Evolutionary conservation across 2,888 invertebrate species (phyloP).

Genomic region (Chydorus sphaericus): DNA sequence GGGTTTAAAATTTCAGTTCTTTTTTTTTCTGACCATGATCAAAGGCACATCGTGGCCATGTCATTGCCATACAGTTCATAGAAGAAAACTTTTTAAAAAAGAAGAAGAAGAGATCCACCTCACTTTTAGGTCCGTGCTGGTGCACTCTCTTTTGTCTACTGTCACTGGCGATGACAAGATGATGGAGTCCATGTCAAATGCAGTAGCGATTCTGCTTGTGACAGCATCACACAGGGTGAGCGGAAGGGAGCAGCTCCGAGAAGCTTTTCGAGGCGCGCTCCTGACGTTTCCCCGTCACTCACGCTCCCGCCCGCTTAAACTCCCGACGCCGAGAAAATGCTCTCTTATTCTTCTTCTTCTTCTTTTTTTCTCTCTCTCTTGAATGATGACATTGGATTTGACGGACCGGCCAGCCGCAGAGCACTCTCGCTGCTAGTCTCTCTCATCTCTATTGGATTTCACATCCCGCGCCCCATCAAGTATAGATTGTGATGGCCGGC

Average conservation of each 20-base stretch:
- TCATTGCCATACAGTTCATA: neutral
- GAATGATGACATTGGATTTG: slow-evolving; percentile 7
- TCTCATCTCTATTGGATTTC: neutral
- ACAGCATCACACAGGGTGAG: no score
- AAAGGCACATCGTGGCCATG: neutral
- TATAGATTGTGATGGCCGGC: no score
- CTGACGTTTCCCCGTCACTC: slow-evolving; percentile 5
- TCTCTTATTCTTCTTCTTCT: neutral
- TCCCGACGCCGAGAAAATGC: no score
- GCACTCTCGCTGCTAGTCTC: neutral
- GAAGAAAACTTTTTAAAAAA: neutral
- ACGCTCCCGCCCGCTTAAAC: neutral
- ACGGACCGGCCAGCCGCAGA: neutral
- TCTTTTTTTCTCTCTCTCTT: neutral
- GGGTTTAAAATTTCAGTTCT: no score
- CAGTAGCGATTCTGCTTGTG: slow-evolving; percentile 8
- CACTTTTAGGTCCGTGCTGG: neutral
- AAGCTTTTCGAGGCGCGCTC: neutral
- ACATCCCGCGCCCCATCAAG: no score
- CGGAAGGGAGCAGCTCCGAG: no score
- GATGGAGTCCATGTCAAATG: slow-evolving; percentile 8
- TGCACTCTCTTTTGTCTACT: slow-evolving; percentile 6
- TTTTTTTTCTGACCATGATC: no score
- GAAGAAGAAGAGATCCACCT: no score
- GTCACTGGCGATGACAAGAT: slow-evolving; percentile 8